Percentiles rank a stretch among this genome's conserved stretches.
These are phyloP conservation scores for Tetrapedia diversipes DNA, from an alignment of 2,888 invertebrate genomes.

Conservation along the genomic window DNA sequence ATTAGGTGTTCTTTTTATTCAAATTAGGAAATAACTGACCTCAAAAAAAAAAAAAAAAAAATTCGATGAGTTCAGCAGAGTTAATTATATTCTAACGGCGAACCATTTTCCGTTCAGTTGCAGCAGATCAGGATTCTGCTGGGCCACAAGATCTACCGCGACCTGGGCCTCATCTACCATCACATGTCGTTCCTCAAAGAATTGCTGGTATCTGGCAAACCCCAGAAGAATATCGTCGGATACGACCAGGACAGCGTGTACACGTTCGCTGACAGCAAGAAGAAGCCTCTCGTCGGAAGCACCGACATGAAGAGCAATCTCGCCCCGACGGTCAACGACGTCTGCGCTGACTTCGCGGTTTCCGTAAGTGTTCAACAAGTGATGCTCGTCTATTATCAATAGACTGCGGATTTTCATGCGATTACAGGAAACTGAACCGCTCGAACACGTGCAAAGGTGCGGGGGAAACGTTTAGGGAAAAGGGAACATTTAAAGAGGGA, in stretches of 20 bases:
- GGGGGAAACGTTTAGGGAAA: no score
- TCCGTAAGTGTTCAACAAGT: conserved; percentile 83
- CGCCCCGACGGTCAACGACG: conserved; percentile 84
- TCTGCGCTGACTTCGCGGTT: conserved; percentile 88
- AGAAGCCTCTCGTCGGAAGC: conserved; percentile 86
- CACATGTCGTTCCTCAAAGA: conserved; percentile 86
- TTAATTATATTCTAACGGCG: no score
- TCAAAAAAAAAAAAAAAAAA: no score
- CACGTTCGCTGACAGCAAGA: conserved; percentile 86
- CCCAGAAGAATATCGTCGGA: conserved; percentile 85
- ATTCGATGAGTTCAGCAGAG: no score
- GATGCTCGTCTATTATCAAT: conserved; percentile 28
- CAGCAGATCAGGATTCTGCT: conserved; percentile 78
- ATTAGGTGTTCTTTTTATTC: no score
- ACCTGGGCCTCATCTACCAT: conserved; percentile 86
- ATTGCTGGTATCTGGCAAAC: conserved; percentile 85
- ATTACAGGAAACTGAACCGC: no score
- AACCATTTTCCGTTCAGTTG: conserved; percentile 69
- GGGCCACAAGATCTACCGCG: conserved; percentile 82
- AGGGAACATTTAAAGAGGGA: no score
- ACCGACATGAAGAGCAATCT: conserved; percentile 85
- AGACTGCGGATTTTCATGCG: no score
- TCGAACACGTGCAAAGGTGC: no score
- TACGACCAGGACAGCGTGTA: conserved; percentile 86
- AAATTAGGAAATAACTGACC: no score